phyloP scores from a whole-genome alignment of 2,113 vertebrate genomes.

The Pseudois nayaur region DNA sequence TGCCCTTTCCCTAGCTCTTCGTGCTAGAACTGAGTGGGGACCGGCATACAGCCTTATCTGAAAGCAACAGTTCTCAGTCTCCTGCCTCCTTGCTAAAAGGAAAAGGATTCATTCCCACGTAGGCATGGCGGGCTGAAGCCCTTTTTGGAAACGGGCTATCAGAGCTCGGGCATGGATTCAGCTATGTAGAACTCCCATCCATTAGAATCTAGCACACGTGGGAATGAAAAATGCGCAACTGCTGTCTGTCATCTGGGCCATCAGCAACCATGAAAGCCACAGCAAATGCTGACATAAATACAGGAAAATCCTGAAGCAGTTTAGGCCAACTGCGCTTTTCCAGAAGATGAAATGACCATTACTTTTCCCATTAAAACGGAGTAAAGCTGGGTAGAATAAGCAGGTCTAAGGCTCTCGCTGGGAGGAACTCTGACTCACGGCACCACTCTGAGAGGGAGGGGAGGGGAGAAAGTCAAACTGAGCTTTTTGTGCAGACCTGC shows the following conservation, averaged over 20 bases:
- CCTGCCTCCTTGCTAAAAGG: neutral
- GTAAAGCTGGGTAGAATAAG: neutral
- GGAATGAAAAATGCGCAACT: neutral
- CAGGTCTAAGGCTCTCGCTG: neutral
- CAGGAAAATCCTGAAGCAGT: conserved; percentile 5
- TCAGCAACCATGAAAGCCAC: conserved; percentile 11
- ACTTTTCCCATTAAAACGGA: neutral
- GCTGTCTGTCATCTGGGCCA: conserved; percentile 32
- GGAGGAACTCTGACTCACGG: neutral
- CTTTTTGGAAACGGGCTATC: conserved; percentile 44
- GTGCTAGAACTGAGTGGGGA: too few relatives aligned
- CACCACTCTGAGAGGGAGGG: neutral
- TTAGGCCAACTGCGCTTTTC: conserved; percentile 8
- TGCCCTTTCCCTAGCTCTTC: neutral
- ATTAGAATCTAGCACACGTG: neutral
- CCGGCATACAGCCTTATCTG: neutral
- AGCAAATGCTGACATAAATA: neutral
- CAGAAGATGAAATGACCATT: neutral
- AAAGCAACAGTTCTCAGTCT: neutral
- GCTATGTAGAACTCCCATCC: conserved; percentile 3
- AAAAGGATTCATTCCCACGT: conserved; percentile 35
- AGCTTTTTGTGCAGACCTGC: neutral
- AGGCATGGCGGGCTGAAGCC: conserved; percentile 19
- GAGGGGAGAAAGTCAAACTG: neutral
- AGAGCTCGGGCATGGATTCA: conserved; percentile 11